A percentile compares a stretch with the other conserved stretches of the same genome.
Conservation (phyloP, 2,888 invertebrate species). For the Thera obeliscata region DNA sequence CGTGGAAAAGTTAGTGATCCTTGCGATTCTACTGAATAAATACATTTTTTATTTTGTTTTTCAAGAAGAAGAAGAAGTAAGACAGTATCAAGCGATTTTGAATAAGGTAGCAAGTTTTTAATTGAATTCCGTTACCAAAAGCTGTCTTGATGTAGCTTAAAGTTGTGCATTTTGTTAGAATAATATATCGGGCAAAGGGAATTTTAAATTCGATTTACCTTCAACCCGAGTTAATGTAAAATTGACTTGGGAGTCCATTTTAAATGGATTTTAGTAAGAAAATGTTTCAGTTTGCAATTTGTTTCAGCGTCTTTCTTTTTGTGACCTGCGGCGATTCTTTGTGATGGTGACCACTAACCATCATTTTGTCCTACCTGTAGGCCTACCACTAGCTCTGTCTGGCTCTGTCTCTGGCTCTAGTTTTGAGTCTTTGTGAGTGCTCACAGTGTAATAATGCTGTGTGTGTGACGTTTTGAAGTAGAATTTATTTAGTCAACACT, state of each 20-base stretch:
- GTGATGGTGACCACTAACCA: no score
- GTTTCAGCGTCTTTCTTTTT: not conserved
- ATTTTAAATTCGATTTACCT: conserved; percentile 28
- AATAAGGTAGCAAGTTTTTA: conserved; percentile 21
- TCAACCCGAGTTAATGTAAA: not conserved
- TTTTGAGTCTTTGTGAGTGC: no score
- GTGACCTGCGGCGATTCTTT: not conserved
- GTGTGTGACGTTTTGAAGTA: no score
- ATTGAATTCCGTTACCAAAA: conserved; percentile 33
- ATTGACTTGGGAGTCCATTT: conserved; percentile 13
- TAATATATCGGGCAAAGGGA: conserved; percentile 26
- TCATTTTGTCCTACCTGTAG: no score
- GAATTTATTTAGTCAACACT: no score
- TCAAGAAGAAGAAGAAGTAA: no score
- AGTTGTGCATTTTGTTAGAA: conserved; percentile 28
- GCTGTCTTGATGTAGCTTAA: conserved; percentile 26
- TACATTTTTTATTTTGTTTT: no score
- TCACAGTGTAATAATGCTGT: no score
- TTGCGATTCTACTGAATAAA: no score
- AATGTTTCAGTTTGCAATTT: not conserved
- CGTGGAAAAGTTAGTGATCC: no score
- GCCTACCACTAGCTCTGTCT: no score
- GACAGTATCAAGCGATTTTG: not conserved
- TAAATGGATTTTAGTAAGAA: conserved; percentile 1
- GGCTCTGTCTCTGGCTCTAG: no score